phyloP scores from a whole-genome alignment of 2,113 vertebrate species.

The Strix uralensis region DNA sequence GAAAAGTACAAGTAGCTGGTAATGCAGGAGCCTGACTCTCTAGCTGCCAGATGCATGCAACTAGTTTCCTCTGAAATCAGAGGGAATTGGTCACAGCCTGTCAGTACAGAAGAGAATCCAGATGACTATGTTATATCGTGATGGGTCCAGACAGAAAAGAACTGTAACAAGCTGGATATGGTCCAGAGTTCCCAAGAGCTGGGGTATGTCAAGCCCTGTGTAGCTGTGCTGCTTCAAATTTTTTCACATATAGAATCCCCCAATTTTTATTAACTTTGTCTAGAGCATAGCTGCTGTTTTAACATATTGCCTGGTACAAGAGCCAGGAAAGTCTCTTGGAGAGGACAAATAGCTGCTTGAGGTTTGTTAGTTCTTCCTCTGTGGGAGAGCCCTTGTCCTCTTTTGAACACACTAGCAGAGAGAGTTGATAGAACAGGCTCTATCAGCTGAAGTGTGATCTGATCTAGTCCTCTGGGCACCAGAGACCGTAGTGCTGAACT shows the following conservation, averaged over 20 bases:
- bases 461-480: not conserved
- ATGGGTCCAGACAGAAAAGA: not conserved
- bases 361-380: not conserved
- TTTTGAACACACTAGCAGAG: not conserved
- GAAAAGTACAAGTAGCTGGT: not conserved
- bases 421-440: not conserved
- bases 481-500: not conserved
- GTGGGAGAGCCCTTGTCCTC: not conserved
- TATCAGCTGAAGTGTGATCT: not conserved
- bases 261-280: not conserved
- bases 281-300: not conserved
- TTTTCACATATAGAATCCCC: not conserved
- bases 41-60: not conserved
- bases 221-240: not conserved
- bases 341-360: not conserved
- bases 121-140: fast-evolving
- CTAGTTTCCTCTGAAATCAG: not conserved
- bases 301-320: not conserved
- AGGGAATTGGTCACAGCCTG: not conserved
- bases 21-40: not conserved
- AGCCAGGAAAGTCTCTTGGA: not conserved
- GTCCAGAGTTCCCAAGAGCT: not conserved
- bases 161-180: not conserved
- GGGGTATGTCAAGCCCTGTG: not conserved
- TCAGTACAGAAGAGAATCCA: not conserved